Evolutionary conservation across 2,888 invertebrate species (phyloP), one percentile per base, ranked within the genome.

Genomic region (Nomada lathburiana): DNA sequence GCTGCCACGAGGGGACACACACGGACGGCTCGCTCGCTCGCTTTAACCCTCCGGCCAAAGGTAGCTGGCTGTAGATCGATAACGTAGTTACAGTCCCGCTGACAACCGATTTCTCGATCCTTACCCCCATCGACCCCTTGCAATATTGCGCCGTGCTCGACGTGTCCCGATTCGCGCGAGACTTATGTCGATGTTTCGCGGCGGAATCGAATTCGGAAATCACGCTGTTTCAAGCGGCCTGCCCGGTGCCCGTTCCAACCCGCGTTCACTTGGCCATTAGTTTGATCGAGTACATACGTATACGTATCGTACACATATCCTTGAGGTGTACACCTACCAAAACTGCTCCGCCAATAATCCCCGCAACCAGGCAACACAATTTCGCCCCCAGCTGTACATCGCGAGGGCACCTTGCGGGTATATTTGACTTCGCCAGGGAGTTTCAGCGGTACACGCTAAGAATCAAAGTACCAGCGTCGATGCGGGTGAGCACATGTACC

Each of bases 11-110:
- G 72, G 67, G 78, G 86, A 86, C 83, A 84, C 78, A 72, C 76
- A 70, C 44, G 71, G 72, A 60, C 78, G 80, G 55, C 11, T 80
- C 36, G 36, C 62, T 78, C 70, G 57, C 67, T 78, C 79, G 76
- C 62, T 84, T 80, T 52, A 73, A 72, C 64, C 75, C 67, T 60
- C 69, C n/a, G 13, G 62, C 60, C 63, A 77, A 75, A 83, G 77
- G 80, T 74, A 74, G 64, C 53, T 60, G 74, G n/a, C 72, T 53
- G 65, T 59, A 53, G 76, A 84, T 86, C 86, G 86, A 86, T 86
- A 84, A 84, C 79, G 68, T 23, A 53, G 84, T 78, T 82, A 76
- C 47, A 52, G 60, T 64, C 76, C 68, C 77, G 76, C 60, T 80
- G 79, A 72, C 75, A 76, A 76, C 64, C 76, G 76, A 64, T 72